Conservation (phyloP, 2,113 vertebrate genomes). For the Seriola quinqueradiata region DNA sequence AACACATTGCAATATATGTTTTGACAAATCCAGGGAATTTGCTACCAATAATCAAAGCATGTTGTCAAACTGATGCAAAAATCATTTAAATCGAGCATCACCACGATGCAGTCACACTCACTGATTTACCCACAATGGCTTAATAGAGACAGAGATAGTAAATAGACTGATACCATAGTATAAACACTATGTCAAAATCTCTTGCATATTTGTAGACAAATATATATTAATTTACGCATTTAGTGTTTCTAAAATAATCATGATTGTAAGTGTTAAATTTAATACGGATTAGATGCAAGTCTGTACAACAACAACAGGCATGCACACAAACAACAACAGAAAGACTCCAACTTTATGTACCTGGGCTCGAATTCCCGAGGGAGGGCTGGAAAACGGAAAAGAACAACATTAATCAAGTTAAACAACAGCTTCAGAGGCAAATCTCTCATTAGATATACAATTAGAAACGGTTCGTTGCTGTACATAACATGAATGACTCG, state of each 20-base stretch:
- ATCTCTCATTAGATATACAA: not conserved
- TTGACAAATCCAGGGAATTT: not conserved
- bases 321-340: constrained; percentile 37
- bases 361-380: constrained; percentile 95
- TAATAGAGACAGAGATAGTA: not conserved
- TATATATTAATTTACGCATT: not conserved
- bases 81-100: too few relatives aligned
- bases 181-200: not conserved
- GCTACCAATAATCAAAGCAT: too few relatives aligned
- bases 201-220: too few relatives aligned
- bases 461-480: not conserved
- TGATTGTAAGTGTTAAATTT: not conserved
- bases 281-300: not conserved
- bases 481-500: not conserved
- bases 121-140: not conserved
- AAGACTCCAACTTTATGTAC: constrained; percentile 74
- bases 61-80: too few relatives aligned
- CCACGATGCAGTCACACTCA: too few relatives aligned
- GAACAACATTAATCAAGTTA: constrained; percentile 65
- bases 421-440: not conserved
- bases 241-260: not conserved
- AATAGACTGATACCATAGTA: not conserved
- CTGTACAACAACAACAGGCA: not conserved
- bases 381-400: constrained; percentile 86
- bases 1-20: not conserved